A percentile compares a stretch with the other conserved stretches of the same genome.
Conservation (phyloP, 2,113 vertebrate species). For the Gnathonemus echidnorhynchus region DNA sequence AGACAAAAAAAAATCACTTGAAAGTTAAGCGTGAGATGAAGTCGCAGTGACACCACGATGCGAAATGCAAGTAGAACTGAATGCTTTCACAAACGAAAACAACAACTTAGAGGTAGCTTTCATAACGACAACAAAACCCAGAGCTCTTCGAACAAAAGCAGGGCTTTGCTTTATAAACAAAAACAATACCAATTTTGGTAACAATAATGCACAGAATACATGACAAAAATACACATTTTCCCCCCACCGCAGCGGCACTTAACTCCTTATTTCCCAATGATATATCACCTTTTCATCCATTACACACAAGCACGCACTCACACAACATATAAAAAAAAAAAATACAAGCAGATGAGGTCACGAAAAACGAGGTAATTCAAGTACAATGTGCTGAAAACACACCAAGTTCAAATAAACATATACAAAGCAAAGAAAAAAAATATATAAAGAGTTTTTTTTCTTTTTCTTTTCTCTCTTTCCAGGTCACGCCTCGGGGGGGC, state of each 20-base stretch:
- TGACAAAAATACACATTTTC: constrained; percentile 51
- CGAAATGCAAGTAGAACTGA: constrained; percentile 53
- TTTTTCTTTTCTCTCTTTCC: constrained; percentile 40
- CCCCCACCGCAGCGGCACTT: constrained; percentile 53
- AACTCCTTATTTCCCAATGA: constrained; percentile 27
- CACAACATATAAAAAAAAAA: constrained; percentile 40
- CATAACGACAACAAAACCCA: constrained; percentile 61
- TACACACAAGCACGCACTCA: constrained; percentile 31
- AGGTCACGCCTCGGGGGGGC: constrained; percentile 38
- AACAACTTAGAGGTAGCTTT: constrained; percentile 95
- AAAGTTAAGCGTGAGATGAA: constrained; percentile 69
- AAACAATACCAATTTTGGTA: constrained; percentile 76
- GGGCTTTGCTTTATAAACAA: constrained; percentile 51
- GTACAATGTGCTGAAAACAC: constrained; percentile 84
- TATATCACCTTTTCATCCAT: constrained; percentile 40
- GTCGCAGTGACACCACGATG: constrained; percentile 60
- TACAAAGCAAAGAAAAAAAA: constrained; percentile 51
- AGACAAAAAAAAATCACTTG: constrained; percentile 52
- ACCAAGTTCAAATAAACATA: constrained; percentile 57
- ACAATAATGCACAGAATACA: constrained; percentile 62
- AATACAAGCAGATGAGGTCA: constrained; percentile 83
- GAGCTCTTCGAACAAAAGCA: constrained; percentile 54
- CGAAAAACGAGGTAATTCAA: constrained; percentile 97
- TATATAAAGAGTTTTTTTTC: constrained; percentile 52
- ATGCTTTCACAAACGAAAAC: constrained; percentile 50